Percentiles rank a stretch among this genome's conserved stretches.
Conservation (phyloP, 1,140 invertebrate species). For the Platyura marginata region DNA sequence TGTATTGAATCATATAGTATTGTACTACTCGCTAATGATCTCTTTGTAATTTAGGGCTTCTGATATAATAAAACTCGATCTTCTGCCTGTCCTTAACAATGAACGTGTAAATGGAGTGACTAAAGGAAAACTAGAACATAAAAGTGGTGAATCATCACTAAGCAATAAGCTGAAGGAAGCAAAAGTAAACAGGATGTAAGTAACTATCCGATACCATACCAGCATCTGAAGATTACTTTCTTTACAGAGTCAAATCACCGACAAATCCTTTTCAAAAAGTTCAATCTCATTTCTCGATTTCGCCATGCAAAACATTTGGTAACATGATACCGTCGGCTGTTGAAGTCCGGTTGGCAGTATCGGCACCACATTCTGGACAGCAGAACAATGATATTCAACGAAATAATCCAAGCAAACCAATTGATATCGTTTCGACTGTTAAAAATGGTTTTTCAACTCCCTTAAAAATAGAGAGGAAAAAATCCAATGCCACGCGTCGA, state of each 20-base stretch:
- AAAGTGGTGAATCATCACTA: not conserved
- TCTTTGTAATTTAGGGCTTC: conserved; percentile 3
- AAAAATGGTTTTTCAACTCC: not conserved
- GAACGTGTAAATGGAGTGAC: not conserved
- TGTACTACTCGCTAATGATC: conserved; percentile 1
- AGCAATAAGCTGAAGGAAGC: not conserved
- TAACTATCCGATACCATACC: not conserved
- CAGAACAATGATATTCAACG: not conserved
- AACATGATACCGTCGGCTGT: conserved; percentile 21
- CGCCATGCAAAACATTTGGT: conserved; percentile 10
- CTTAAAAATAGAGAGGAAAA: not conserved
- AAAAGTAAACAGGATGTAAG: not conserved
- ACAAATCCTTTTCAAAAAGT: not conserved
- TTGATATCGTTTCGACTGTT: conserved; percentile 10
- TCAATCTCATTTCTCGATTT: not conserved
- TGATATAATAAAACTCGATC: conserved; percentile 2
- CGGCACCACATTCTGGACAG: not conserved
- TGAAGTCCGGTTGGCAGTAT: conserved; percentile 16
- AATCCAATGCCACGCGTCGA: conserved; percentile 10
- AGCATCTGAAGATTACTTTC: not conserved
- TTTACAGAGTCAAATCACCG: not conserved
- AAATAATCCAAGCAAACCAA: conserved; percentile 11
- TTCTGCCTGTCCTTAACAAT: conserved; percentile 6
- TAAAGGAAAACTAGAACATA: not conserved
- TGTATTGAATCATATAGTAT: conserved; percentile 13